Percentiles rank a stretch among this genome's conserved stretches.
Conservation (phyloP, 2,113 vertebrate species). For the Saguinus imperator region DNA sequence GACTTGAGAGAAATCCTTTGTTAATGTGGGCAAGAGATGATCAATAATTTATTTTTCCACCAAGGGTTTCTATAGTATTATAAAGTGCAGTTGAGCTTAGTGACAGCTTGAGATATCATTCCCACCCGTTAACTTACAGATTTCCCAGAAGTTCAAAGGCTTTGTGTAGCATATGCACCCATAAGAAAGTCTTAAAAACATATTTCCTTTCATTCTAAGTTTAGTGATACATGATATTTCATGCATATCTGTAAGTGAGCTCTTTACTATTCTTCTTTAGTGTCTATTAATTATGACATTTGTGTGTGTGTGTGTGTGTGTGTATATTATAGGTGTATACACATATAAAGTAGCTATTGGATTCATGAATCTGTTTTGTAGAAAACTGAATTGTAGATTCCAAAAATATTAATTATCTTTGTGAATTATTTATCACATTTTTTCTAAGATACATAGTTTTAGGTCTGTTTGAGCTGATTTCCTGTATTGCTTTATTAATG, state of each 20-base stretch:
- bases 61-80: not conserved
- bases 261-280: too few species aligned
- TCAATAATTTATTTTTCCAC: constrained; percentile 24
- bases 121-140: not conserved
- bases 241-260: too few species aligned
- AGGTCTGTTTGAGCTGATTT: not conserved
- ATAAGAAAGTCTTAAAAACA: not conserved
- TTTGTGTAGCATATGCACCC: not conserved
- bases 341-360: not conserved
- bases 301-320: not conserved
- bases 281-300: too few species aligned
- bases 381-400: not conserved
- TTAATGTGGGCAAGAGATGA: not conserved
- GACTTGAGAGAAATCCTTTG: not conserved
- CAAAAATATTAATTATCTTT: constrained; percentile 16
- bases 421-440: constrained; percentile 25
- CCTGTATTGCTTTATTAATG: not conserved
- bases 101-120: not conserved
- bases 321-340: not conserved
- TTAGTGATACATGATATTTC: not conserved
- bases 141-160: not conserved
- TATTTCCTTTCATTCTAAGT: not conserved
- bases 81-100: not conserved
- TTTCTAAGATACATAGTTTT: not conserved
- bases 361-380: not conserved